phyloP scores from a whole-genome alignment of 2,113 vertebrate species.

The Dicaeum eximium region DNA sequence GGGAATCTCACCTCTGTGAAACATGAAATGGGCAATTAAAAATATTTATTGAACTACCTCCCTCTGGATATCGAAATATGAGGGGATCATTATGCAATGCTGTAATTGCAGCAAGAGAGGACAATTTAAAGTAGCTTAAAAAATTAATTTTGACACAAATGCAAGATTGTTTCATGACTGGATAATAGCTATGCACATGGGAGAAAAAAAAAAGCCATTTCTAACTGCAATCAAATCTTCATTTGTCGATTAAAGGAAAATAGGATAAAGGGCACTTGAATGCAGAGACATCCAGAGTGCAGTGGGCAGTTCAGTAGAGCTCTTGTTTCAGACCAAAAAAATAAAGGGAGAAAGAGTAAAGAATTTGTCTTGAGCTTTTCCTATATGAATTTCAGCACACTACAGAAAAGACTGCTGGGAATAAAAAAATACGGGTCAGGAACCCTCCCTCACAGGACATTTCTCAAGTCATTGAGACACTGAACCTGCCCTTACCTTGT shows the following conservation, averaged over 20 bases:
- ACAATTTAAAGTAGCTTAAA: slow-evolving; percentile 6
- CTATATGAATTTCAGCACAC: neutral
- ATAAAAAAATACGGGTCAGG: neutral
- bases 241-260: neutral
- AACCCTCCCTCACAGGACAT: neutral
- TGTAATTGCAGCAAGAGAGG: slow-evolving; percentile 2
- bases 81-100: neutral
- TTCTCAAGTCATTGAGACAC: neutral
- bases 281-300: neutral
- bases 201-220: neutral
- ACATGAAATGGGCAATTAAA: slow-evolving; percentile 20
- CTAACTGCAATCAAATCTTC: neutral
- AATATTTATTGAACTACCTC: slow-evolving; percentile 41
- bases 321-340: neutral
- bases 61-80: slow-evolving; percentile 16
- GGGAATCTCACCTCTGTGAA: neutral
- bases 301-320: neutral
- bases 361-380: neutral
- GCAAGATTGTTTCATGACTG: neutral
- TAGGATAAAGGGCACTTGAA: neutral
- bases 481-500: neutral
- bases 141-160: slow-evolving; percentile 31
- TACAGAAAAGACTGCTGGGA: neutral
- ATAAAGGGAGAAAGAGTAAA: neutral
- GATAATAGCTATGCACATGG: neutral